Percentiles rank a stretch among this genome's conserved stretches.
Evolutionary conservation across 2,888 invertebrate genomes (phyloP).

Genomic region (Congeria kusceri): DNA sequence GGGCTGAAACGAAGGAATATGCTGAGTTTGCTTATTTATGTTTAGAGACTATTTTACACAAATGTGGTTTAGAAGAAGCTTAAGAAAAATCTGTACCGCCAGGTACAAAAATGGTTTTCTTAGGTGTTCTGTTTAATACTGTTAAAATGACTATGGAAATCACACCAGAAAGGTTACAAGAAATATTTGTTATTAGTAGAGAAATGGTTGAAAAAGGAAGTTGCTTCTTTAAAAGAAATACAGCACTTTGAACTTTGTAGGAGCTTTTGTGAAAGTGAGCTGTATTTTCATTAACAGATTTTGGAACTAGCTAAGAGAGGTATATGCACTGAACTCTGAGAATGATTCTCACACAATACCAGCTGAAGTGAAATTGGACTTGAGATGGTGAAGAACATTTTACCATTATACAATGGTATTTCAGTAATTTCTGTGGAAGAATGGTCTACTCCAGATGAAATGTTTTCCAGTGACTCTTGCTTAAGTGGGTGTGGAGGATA

Average conservation of each 20-base stretch:
- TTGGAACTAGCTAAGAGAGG: conserved; percentile 3
- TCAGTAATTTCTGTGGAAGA: conserved; percentile 30
- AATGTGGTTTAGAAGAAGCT: conserved; percentile 14
- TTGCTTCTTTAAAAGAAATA: conserved; percentile 13
- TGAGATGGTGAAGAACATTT: conserved; percentile 28
- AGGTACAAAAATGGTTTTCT: not conserved
- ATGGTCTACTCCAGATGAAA: conserved; percentile 20
- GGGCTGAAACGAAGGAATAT: not conserved
- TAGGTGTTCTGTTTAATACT: not conserved
- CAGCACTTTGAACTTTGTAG: conserved; percentile 28
- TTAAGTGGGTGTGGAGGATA: conserved; percentile 34
- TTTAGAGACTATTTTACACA: not conserved
- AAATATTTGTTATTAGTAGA: not conserved
- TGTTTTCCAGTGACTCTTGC: conserved; percentile 19
- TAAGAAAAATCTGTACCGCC: not conserved
- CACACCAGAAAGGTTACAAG: not conserved
- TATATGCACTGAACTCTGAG: not conserved
- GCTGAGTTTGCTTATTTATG: not conserved
- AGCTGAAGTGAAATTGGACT: conserved; percentile 20
- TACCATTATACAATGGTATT: conserved; percentile 42
- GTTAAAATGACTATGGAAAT: not conserved
- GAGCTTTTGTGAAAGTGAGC: conserved; percentile 12
- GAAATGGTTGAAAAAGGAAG: conserved; percentile 15
- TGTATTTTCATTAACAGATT: conserved; percentile 16
- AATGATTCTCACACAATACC: conserved; percentile 2